Percentiles rank a stretch among this genome's conserved stretches.
Conservation (phyloP, 1,140 invertebrate genomes). For the Geopemphigus sp. region DNA sequence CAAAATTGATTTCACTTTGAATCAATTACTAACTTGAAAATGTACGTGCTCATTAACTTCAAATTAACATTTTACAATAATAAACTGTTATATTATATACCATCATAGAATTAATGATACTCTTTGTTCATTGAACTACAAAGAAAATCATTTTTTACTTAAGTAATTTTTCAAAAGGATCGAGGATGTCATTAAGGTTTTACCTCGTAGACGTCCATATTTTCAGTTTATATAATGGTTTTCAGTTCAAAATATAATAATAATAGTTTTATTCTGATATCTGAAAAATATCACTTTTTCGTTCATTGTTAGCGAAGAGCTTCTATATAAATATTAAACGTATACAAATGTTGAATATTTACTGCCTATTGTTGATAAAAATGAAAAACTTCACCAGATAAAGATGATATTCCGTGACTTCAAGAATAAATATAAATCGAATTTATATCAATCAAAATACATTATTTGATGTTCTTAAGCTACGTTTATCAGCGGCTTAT, state of each 20-base stretch:
- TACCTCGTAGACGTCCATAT: not conserved
- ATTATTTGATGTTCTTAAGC: no score
- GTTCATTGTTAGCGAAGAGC: not conserved
- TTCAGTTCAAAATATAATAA: not conserved
- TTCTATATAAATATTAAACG: not conserved
- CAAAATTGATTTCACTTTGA: no score
- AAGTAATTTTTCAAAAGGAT: not conserved
- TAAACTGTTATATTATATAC: not conserved
- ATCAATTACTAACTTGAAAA: no score
- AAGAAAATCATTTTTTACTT: not conserved
- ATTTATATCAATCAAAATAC: no score
- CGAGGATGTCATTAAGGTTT: not conserved
- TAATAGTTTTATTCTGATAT: not conserved
- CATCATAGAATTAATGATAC: not conserved
- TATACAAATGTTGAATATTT: not conserved
- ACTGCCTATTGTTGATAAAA: not conserved
- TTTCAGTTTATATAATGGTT: conserved; percentile 10
- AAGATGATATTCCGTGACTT: no score
- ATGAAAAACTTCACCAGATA: not conserved
- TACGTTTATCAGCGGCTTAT: no score
- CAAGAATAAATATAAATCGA: no score
- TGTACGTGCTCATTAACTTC: no score
- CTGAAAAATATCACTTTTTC: not conserved
- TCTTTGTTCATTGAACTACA: not conserved
- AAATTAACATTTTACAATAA: no score